Percentiles rank a stretch among this genome's conserved stretches.
Evolutionary conservation across 92 coral and sea anemone genomes (phyloP).

Genomic region (Phymanthus crucifer): DNA sequence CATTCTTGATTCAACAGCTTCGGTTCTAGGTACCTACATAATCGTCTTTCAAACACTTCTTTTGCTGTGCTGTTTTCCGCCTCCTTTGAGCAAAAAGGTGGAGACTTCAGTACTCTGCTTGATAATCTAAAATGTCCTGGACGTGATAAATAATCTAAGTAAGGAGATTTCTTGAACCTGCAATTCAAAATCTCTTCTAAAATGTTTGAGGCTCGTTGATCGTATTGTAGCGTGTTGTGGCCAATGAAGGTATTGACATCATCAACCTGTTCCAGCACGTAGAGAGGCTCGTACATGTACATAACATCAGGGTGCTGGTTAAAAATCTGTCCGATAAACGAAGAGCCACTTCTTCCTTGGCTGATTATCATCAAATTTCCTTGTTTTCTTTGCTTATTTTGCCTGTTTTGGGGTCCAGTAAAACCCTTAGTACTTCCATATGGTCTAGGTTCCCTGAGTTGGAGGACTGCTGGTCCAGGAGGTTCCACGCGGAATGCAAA

Average conservation of each 20-base stretch:
- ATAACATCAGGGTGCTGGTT: constrained; percentile 38
- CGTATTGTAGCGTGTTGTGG: constrained; percentile 4
- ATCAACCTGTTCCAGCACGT: constrained; percentile 7
- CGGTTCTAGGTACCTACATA: constrained; percentile 9
- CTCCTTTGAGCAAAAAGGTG: constrained; percentile 24
- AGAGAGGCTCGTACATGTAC: constrained; percentile 54
- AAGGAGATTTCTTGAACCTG: constrained; percentile 34
- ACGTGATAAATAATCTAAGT: constrained; percentile 29
- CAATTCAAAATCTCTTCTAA: constrained; percentile 37
- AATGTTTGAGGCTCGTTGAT: constrained; percentile 13
- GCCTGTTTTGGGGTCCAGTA: not conserved
- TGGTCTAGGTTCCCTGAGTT: not conserved
- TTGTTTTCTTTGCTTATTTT: constrained; percentile 16
- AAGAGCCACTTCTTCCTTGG: constrained; percentile 63
- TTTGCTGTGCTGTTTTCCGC: constrained; percentile 1
- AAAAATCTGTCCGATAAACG: constrained; percentile 59
- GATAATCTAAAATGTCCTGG: constrained; percentile 43
- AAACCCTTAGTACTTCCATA: not conserved
- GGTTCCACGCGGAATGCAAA: not conserved
- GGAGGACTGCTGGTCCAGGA: not conserved
- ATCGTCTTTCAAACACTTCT: constrained; percentile 4
- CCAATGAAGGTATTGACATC: constrained; percentile 29
- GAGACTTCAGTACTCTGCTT: constrained; percentile 27
- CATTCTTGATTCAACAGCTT: constrained; percentile 11
- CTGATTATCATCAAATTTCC: constrained; percentile 49